Evolutionary conservation across 2,113 vertebrate species (phyloP).

Genomic region (Tupaia chinensis): DNA sequence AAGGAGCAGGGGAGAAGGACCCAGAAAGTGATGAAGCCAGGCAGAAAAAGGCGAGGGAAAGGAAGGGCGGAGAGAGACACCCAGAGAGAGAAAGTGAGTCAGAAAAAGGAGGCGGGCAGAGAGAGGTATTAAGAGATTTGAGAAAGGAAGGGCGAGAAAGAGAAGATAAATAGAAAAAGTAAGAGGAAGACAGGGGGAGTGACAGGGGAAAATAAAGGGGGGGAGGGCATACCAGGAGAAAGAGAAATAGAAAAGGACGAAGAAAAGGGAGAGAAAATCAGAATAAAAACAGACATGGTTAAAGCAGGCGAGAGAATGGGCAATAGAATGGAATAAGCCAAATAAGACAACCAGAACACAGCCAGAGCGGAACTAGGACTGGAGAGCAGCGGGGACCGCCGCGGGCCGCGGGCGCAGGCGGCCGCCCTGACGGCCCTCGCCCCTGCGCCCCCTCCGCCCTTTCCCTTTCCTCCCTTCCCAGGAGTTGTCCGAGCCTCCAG

Average conservation of each 20-base stretch:
- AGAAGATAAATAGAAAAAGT: not conserved
- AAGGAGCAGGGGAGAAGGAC: not conserved
- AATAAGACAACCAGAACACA: not conserved
- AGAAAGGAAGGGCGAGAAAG: not conserved
- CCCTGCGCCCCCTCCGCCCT: not conserved
- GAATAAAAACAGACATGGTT: not conserved
- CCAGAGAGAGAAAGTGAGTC: not conserved
- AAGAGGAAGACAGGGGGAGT: not conserved
- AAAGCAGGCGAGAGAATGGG: not conserved
- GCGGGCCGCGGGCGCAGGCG: not conserved
- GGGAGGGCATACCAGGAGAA: not conserved
- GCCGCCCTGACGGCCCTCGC: not conserved
- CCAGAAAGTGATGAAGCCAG: not conserved
- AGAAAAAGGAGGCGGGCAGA: not conserved
- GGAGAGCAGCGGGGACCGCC: not conserved
- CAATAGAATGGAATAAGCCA: too few relatives aligned
- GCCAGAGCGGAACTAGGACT: not conserved
- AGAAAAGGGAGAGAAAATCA: too few relatives aligned
- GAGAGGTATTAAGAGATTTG: too few relatives aligned
- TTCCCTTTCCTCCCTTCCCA: conserved; percentile 67
- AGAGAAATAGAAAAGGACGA: too few relatives aligned
- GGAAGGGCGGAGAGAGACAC: not conserved
- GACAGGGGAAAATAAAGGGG: not conserved
- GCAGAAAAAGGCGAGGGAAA: not conserved
- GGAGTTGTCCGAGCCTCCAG: conserved; percentile 97